Percentiles rank a stretch among this genome's conserved stretches.
These are phyloP conservation scores for Wasmannia auropunctata DNA, from an alignment of 1,140 invertebrate genomes.

Conservation along the genomic window DNA sequence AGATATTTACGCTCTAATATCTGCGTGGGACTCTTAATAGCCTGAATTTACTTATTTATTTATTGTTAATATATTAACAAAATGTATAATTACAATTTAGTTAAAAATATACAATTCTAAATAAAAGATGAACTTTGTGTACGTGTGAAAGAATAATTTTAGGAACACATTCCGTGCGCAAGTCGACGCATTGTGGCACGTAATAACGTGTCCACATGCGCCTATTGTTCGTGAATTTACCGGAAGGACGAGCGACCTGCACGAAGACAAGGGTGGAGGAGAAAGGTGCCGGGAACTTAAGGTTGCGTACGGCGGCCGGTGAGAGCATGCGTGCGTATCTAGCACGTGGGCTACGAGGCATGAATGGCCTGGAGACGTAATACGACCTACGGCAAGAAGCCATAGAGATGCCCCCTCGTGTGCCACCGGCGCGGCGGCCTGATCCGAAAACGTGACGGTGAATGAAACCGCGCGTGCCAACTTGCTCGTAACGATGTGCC, in stretches of 20 bases:
- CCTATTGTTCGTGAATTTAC: not conserved
- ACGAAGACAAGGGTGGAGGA: not conserved
- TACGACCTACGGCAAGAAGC: conserved; percentile 79
- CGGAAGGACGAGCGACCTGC: conserved; percentile 19
- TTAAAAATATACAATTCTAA: too few relatives aligned
- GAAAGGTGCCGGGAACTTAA: conserved; percentile 33
- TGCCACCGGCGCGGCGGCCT: not conserved
- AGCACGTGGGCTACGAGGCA: conserved; percentile 45
- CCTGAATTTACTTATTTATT: too few relatives aligned
- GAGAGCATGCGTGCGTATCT: conserved; percentile 50
- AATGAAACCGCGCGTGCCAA: conserved; percentile 74
- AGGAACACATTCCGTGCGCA: not conserved
- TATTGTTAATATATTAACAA: too few relatives aligned
- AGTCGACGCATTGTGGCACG: not conserved
- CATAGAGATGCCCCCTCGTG: conserved; percentile 73
- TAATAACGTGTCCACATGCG: not conserved
- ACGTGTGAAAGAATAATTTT: too few relatives aligned
- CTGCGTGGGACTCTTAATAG: too few relatives aligned
- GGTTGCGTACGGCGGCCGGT: not conserved
- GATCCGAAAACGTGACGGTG: conserved; percentile 61
- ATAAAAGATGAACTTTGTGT: too few relatives aligned
- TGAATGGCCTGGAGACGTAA: conserved; percentile 81
- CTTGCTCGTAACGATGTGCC: not conserved
- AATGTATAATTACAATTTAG: too few relatives aligned
- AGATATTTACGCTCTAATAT: too few relatives aligned